Evolutionary conservation across 2,113 vertebrate species (phyloP).

Genomic region (Oriolus oriolus): DNA sequence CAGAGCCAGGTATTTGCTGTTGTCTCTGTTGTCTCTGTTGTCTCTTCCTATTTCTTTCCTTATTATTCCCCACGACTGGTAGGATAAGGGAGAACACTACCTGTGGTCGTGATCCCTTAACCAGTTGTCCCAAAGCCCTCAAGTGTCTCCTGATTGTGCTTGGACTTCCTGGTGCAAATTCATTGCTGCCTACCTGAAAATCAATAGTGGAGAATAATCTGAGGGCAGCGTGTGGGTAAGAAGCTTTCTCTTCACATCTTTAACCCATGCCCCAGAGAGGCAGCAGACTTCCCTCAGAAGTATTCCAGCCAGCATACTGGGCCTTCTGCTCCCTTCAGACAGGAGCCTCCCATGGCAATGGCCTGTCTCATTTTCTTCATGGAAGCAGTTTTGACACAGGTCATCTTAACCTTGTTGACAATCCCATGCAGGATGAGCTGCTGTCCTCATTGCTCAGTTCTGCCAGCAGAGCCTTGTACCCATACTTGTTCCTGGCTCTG

Average conservation of each 20-base stretch:
- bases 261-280: neutral
- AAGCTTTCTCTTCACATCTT: neutral
- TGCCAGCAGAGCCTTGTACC: neutral
- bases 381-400: neutral
- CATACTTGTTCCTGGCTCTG: neutral
- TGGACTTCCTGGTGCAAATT: neutral
- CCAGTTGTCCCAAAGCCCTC: neutral
- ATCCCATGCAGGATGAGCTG: neutral
- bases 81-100: neutral
- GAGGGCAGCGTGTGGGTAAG: neutral
- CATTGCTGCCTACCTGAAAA: neutral
- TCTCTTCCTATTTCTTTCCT: neutral
- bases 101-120: neutral
- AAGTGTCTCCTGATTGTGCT: neutral
- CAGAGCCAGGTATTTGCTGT: neutral
- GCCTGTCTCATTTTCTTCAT: neutral
- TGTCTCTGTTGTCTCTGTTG: neutral
- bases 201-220: neutral
- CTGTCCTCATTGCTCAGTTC: neutral
- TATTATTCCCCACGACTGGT: neutral
- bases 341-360: neutral
- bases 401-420: neutral
- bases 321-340: neutral
- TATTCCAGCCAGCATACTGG: neutral
- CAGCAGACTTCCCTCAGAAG: neutral